Conservation (phyloP, 2,888 invertebrate genomes). For the Tetramorium bicarinatum region DNA sequence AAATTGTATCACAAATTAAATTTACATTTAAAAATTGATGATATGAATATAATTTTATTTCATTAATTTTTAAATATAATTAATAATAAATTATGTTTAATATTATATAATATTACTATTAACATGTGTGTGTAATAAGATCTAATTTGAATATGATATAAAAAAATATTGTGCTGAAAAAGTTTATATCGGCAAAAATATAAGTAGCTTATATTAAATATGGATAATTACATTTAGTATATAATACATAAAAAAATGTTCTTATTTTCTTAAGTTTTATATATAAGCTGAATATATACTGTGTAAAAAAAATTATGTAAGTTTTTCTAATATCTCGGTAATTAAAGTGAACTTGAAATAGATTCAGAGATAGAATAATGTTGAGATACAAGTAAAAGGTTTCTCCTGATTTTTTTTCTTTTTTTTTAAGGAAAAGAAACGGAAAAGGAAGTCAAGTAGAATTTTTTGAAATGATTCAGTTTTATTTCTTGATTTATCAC, state of each 20-base stretch:
- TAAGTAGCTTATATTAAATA: not conserved
- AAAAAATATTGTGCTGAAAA: not conserved
- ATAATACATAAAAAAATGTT: not conserved
- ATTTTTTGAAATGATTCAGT: not conserved
- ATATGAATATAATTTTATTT: not conserved
- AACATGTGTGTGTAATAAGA: not conserved
- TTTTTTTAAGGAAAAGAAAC: not conserved
- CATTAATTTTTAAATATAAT: slow-evolving; percentile 8
- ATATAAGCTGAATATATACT: not conserved
- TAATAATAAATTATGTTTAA: not conserved
- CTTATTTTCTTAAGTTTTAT: not conserved
- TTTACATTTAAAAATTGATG: slow-evolving; percentile 14
- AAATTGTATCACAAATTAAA: not conserved
- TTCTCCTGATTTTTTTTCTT: too few relatives aligned
- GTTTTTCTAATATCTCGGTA: not conserved
- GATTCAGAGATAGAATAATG: not conserved
- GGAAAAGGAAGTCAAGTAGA: not conserved
- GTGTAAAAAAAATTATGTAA: slow-evolving; percentile 2
- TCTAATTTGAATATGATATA: not conserved
- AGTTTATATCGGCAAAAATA: not conserved
- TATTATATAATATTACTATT: not conserved
- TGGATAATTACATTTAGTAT: not conserved
- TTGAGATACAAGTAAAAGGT: not conserved
- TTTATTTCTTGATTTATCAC: not conserved
- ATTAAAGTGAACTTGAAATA: not conserved